A percentile compares a stretch with the other conserved stretches of the same genome.
Evolutionary conservation across 92 coral and sea anemone genomes (phyloP).

Genomic region (Phenganax stokvisi): DNA sequence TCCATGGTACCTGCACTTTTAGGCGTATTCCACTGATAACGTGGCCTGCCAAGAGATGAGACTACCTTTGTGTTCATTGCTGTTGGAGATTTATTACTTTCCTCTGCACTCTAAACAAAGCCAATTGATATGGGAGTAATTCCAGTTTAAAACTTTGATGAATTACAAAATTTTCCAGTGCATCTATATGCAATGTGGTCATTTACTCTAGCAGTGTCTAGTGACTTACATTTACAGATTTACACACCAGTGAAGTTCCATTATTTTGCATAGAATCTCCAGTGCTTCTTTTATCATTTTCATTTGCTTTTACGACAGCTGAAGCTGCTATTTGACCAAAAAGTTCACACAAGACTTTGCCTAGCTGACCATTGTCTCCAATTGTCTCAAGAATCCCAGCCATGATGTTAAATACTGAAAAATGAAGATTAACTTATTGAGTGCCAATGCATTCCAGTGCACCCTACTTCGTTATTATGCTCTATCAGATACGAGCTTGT

Average conservation of each 20-base stretch:
- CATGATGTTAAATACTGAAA: conserved; percentile 3
- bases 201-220: no score
- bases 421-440: neutral
- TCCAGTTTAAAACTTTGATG: no score
- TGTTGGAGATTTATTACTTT: conserved; percentile 12
- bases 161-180: no score
- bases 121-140: no score
- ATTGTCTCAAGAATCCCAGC: conserved; percentile 1
- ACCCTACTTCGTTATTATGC: no score
- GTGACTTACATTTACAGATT: conserved; percentile 5
- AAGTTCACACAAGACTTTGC: conserved; percentile 27
- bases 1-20: neutral
- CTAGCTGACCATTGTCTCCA: conserved; percentile 9
- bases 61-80: neutral
- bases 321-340: conserved; percentile 15
- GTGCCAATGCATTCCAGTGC: no score
- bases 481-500: no score
- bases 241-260: neutral
- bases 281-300: neutral
- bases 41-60: conserved; percentile 1
- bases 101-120: neutral
- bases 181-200: no score
- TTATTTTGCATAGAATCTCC: neutral
- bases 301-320: neutral
- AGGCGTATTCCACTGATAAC: neutral